phyloP scores from a whole-genome alignment of 2,797 vertebrate genomes.

The Jordanella pulchra region DNA sequence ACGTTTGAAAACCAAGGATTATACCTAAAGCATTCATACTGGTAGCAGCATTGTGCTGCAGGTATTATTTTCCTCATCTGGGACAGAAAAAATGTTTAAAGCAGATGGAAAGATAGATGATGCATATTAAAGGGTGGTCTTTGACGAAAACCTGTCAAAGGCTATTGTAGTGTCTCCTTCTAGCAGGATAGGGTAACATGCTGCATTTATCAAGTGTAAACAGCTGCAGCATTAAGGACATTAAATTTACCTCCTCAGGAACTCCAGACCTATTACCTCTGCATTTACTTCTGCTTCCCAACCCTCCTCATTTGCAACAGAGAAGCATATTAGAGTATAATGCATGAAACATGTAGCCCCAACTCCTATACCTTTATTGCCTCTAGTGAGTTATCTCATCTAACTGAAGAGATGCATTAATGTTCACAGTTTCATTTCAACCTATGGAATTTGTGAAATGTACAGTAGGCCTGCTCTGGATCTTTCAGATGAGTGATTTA shows the following conservation, averaged over 20 bases:
- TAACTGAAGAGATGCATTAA: slow-evolving; percentile 10
- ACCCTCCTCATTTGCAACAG: slow-evolving; percentile 4
- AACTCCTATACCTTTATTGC: slow-evolving; percentile 5
- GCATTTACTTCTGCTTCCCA: slow-evolving; percentile 17
- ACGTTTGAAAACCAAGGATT: too few relatives aligned
- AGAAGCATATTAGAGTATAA: slow-evolving; percentile 24
- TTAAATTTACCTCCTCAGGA: slow-evolving; percentile 26
- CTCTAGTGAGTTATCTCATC: slow-evolving; percentile 21
- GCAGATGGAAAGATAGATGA: too few relatives aligned
- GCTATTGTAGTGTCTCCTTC: too few relatives aligned
- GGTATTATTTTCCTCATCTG: too few relatives aligned
- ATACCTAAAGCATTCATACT: too few relatives aligned
- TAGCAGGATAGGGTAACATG: neutral
- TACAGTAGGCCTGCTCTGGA: neutral
- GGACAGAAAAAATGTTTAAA: too few relatives aligned
- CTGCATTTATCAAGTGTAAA: neutral
- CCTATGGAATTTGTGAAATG: neutral
- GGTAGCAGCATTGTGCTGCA: too few relatives aligned
- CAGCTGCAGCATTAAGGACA: slow-evolving; percentile 19
- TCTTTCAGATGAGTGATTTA: neutral
- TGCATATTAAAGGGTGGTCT: too few relatives aligned
- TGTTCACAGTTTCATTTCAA: neutral
- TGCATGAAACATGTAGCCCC: slow-evolving; percentile 37
- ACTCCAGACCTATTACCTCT: slow-evolving; percentile 27
- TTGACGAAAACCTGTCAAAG: too few relatives aligned